These are phyloP conservation scores for Zaprionus africanus DNA, from an alignment of 1,140 invertebrate genomes.

Conservation along the genomic window DNA sequence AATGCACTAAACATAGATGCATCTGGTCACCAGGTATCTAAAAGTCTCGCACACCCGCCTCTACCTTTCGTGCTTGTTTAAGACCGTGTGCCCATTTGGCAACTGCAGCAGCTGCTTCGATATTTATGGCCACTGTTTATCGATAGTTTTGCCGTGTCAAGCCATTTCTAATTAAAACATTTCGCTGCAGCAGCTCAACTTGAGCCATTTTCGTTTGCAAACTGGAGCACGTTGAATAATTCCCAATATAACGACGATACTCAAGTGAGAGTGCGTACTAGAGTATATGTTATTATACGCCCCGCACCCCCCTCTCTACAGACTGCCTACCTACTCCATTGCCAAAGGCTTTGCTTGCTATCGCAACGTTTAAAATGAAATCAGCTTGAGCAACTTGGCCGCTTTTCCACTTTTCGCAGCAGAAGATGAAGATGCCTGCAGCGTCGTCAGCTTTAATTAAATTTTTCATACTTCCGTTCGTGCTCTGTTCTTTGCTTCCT, in stretches of 20 bases:
- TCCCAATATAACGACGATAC: neutral
- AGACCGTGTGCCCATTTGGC: neutral
- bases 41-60: too few species aligned
- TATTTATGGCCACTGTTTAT: constrained; percentile 7
- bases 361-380: constrained; percentile 52
- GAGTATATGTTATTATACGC: constrained; percentile 19
- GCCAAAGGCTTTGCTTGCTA: neutral
- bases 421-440: constrained; percentile 47
- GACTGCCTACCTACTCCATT: neutral
- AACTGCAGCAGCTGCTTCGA: neutral
- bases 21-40: too few species aligned
- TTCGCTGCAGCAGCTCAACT: neutral
- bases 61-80: neutral
- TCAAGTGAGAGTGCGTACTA: neutral
- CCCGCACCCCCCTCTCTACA: neutral
- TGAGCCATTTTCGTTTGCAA: neutral
- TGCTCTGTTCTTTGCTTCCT: constrained; percentile 9
- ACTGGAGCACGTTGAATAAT: neutral
- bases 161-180: neutral
- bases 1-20: too few species aligned
- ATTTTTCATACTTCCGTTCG: constrained; percentile 72
- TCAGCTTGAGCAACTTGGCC: constrained; percentile 39
- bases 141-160: constrained; percentile 6
- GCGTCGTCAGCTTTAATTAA: constrained; percentile 75
- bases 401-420: constrained; percentile 13